These are phyloP conservation scores for Amazona vittata DNA, from an alignment of 2,113 vertebrate genomes.

Conservation along the genomic window DNA sequence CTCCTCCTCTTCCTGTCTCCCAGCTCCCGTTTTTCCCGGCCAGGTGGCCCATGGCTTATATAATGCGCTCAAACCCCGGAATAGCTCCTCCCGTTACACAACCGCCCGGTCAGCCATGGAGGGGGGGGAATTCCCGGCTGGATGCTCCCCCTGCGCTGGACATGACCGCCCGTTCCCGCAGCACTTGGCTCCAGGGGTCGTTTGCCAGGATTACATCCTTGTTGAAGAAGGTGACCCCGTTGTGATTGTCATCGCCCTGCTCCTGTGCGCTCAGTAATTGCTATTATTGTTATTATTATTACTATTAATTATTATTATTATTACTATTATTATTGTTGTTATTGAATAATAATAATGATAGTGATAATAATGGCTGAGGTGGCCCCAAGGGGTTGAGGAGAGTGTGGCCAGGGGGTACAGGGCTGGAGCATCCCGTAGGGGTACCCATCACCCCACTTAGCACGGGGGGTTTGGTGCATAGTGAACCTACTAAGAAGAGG, in stretches of 20 bases:
- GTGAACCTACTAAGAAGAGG: no score
- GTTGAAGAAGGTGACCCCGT: neutral
- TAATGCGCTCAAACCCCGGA: conserved; percentile 63
- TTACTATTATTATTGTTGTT: no score
- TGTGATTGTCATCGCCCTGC: neutral
- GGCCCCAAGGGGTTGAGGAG: neutral
- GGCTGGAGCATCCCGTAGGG: neutral
- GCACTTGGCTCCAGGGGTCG: fast-evolving
- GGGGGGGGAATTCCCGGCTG: neutral
- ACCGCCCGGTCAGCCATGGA: neutral
- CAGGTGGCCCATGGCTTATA: conserved; percentile 67
- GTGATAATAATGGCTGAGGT: neutral
- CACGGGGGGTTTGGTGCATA: neutral
- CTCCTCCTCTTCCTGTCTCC: neutral
- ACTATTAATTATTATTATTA: neutral
- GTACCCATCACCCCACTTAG: neutral
- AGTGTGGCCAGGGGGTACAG: fast-evolving
- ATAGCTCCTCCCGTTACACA: conserved; percentile 67
- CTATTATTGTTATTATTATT: neutral
- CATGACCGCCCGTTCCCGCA: neutral
- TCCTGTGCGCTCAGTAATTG: neutral
- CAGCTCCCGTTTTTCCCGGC: neutral
- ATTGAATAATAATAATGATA: neutral
- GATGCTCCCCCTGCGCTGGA: neutral
- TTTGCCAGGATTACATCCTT: fast-evolving